Conservation (phyloP, 2,113 vertebrate genomes). For the Mus musculus region DNA sequence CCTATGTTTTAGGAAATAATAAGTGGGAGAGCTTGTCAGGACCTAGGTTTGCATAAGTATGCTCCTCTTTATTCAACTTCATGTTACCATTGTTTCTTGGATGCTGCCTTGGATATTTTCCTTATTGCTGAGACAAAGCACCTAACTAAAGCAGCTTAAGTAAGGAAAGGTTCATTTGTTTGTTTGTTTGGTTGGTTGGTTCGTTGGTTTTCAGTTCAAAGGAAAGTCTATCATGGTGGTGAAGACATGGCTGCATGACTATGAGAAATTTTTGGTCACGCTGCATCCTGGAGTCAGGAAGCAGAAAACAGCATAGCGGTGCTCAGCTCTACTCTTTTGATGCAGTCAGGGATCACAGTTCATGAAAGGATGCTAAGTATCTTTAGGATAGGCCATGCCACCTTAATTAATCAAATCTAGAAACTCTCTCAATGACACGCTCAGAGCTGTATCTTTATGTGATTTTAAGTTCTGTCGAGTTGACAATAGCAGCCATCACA, state of each 20-base stretch:
- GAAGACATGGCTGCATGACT: not conserved
- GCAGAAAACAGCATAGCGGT: not conserved
- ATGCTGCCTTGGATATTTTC: not conserved
- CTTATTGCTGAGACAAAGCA: not conserved
- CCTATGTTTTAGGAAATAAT: conserved; percentile 40
- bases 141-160: not conserved
- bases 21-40: conserved; percentile 30
- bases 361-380: not conserved
- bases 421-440: not conserved
- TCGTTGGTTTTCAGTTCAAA: not conserved
- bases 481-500: too few relatives aligned
- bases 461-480: not conserved
- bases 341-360: too few relatives aligned
- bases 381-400: not conserved
- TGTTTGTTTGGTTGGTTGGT: not conserved
- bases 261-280: not conserved
- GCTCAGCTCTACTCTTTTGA: not conserved
- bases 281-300: not conserved
- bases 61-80: conserved; percentile 4
- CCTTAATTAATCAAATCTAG: not conserved
- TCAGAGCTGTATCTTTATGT: not conserved
- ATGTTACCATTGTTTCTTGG: not conserved
- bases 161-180: not conserved
- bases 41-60: not conserved
- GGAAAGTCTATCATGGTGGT: not conserved